Percentiles rank a stretch among this genome's conserved stretches.
Evolutionary conservation across 2,113 vertebrate species (phyloP).

Genomic region (Neolamprologus fasciatus): DNA sequence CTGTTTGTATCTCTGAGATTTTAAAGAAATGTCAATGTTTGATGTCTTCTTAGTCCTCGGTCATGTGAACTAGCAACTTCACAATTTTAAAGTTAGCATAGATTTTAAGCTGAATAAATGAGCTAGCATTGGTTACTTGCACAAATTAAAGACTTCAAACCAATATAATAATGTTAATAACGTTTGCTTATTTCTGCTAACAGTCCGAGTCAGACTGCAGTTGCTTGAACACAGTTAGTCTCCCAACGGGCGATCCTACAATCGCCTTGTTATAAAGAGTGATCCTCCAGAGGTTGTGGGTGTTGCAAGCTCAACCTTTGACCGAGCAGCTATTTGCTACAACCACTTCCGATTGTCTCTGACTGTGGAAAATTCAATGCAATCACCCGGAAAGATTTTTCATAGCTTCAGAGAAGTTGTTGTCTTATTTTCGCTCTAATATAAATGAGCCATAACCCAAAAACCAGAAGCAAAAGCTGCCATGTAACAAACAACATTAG

Average conservation of each 20-base stretch:
- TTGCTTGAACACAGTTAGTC: not conserved
- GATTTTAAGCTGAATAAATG: not conserved
- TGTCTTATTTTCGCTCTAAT: not conserved
- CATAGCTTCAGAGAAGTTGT: too few species aligned
- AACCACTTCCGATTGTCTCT: not conserved
- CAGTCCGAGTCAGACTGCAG: not conserved
- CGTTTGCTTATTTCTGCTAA: not conserved
- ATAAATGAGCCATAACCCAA: not conserved
- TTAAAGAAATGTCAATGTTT: not conserved
- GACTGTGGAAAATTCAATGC: not conserved
- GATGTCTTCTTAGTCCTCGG: not conserved
- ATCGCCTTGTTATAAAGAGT: not conserved
- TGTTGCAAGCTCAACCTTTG: not conserved
- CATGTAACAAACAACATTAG: not conserved
- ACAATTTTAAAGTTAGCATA: not conserved
- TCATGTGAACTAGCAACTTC: not conserved
- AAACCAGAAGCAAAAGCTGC: not conserved
- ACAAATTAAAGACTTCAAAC: fast-evolving
- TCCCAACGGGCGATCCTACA: not conserved
- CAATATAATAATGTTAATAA: not conserved
- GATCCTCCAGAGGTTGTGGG: not conserved
- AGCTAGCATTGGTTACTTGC: not conserved
- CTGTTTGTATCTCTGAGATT: not conserved
- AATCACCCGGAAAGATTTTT: fast-evolving
- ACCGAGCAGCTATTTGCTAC: not conserved